A percentile compares a stretch with the other conserved stretches of the same genome.
Evolutionary conservation across 1,140 invertebrate species (phyloP).

Genomic region (Danaus plexippus): DNA sequence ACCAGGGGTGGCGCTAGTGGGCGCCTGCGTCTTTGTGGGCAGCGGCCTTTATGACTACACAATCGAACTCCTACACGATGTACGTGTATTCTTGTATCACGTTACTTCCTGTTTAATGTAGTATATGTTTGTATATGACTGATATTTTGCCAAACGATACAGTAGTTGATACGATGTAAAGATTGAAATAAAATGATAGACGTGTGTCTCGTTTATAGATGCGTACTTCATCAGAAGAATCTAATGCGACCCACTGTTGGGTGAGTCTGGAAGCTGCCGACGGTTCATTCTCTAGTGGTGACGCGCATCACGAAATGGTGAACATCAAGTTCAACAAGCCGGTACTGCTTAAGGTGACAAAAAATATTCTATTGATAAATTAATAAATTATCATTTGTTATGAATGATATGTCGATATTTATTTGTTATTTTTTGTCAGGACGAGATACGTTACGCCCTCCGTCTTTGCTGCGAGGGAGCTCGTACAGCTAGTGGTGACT

Average conservation of each 20-base stretch:
- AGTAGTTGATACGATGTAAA: neutral
- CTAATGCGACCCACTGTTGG: conserved; percentile 54
- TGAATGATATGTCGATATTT: neutral
- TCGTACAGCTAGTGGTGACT: conserved; percentile 93
- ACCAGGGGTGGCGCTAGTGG: conserved; percentile 89
- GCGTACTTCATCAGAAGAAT: conserved; percentile 34
- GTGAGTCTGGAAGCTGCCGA: conserved; percentile 46
- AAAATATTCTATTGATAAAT: neutral
- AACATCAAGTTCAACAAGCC: conserved; percentile 94
- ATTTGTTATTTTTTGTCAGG: conserved; percentile 62
- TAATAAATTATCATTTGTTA: neutral
- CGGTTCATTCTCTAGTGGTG: conserved; percentile 38
- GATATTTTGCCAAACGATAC: no score
- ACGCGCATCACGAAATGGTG: conserved; percentile 79
- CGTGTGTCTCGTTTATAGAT: conserved; percentile 24
- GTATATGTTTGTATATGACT: neutral
- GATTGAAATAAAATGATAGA: neutral
- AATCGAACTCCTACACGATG: conserved; percentile 90
- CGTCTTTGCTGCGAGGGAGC: conserved; percentile 92
- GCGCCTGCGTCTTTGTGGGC: conserved; percentile 90
- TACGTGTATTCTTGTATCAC: conserved; percentile 28
- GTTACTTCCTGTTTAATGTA: conserved; percentile 5
- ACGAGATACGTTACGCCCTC: conserved; percentile 91
- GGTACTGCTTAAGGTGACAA: conserved; percentile 83
- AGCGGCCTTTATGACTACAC: conserved; percentile 91